Conservation (phyloP, 2,113 vertebrate genomes). For the Ceratotherium simum region DNA sequence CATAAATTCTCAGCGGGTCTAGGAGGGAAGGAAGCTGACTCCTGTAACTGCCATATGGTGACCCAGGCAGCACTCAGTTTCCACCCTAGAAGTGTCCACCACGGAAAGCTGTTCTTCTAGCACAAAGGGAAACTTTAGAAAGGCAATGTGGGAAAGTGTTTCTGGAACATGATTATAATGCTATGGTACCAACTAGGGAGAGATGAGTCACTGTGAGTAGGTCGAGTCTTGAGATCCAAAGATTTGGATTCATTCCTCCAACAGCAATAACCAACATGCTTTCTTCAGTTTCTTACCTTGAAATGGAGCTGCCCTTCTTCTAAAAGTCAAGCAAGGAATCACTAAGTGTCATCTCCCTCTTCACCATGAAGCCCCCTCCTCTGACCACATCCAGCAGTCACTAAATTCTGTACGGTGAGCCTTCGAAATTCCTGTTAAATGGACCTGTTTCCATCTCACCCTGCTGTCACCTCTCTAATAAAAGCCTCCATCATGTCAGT, state of each 20-base stretch:
- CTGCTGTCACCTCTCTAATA: neutral
- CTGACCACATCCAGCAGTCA: neutral
- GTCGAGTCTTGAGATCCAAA: neutral
- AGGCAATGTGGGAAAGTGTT: neutral
- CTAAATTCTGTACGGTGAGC: accelerated
- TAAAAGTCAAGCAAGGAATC: neutral
- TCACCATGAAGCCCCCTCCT: neutral
- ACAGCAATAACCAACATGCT: accelerated
- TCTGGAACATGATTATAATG: neutral
- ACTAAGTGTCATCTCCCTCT: neutral
- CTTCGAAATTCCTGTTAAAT: neutral
- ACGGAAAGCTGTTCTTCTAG: accelerated
- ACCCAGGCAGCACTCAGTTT: neutral
- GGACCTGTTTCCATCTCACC: neutral
- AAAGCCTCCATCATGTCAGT: accelerated
- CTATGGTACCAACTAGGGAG: neutral
- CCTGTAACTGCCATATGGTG: neutral
- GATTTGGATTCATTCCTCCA: neutral
- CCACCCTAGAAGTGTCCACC: too few relatives aligned
- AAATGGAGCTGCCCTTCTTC: neutral
- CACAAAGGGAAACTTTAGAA: neutral
- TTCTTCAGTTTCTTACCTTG: neutral
- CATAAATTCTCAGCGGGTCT: neutral
- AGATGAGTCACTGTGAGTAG: neutral
- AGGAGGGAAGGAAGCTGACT: accelerated